phyloP scores from a whole-genome alignment of 2,888 invertebrate genomes.

The Acanthosoma haemorrhoidale region DNA sequence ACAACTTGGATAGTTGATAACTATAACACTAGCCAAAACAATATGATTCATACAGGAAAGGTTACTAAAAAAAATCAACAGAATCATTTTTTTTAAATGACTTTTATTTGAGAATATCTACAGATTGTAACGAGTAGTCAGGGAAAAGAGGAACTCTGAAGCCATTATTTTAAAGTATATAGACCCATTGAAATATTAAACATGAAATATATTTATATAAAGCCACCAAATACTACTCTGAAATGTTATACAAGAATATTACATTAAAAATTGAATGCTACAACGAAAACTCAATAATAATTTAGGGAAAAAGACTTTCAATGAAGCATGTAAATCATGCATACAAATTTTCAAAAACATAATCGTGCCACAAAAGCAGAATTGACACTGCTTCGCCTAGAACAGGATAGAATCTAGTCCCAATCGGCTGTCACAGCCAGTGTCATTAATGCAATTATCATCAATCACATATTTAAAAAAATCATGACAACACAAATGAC shows the following conservation, averaged over 20 bases:
- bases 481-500: not conserved
- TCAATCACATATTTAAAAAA: not conserved
- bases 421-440: not conserved
- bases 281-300: not conserved
- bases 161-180: slow-evolving; percentile 2
- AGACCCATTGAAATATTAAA: not conserved
- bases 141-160: not conserved
- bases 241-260: not conserved
- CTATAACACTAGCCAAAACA: too few relatives aligned
- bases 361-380: not conserved
- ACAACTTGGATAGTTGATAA: too few relatives aligned
- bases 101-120: not conserved
- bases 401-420: not conserved
- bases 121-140: not conserved
- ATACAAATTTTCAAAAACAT: not conserved
- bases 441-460: not conserved
- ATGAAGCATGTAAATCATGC: not conserved
- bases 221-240: not conserved
- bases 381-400: not conserved
- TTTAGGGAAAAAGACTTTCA: not conserved
- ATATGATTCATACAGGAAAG: too few relatives aligned
- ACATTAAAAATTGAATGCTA: not conserved
- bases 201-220: not conserved
- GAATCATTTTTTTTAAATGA: not conserved
- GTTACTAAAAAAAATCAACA: not conserved